Percentiles rank a stretch among this genome's conserved stretches.
Evolutionary conservation across 2,888 invertebrate species (phyloP).

Genomic region (Tenthredo notha): DNA sequence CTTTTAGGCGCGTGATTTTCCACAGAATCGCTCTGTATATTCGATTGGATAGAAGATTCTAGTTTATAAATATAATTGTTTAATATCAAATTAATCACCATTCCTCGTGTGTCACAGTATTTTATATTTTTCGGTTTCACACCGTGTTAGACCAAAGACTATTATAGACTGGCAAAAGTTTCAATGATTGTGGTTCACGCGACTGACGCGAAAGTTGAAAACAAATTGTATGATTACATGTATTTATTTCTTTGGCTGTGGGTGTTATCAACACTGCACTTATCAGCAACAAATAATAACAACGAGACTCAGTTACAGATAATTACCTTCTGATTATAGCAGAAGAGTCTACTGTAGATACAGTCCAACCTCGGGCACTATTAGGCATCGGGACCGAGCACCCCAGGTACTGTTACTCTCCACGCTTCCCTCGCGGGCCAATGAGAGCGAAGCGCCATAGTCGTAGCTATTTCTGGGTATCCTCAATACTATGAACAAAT

Average conservation of each 20-base stretch:
- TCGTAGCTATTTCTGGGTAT: no score
- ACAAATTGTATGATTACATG: neutral
- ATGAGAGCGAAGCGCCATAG: no score
- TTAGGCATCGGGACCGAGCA: no score
- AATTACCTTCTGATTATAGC: conserved; percentile 1
- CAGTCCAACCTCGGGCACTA: no score
- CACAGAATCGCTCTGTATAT: no score
- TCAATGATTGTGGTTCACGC: neutral
- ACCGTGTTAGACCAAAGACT: neutral
- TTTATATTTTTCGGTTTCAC: neutral
- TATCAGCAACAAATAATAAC: neutral
- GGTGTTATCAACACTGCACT: neutral
- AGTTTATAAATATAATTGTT: neutral
- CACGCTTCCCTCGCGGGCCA: no score
- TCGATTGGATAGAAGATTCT: neutral
- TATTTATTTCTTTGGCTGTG: neutral
- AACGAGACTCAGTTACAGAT: neutral
- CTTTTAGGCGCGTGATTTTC: no score
- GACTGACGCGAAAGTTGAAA: neutral
- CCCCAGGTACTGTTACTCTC: no score
- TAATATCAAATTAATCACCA: neutral
- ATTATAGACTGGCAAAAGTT: neutral
- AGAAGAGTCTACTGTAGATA: neutral
- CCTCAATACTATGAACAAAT: no score
- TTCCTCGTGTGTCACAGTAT: no score